Base-by-base conservation (phyloP, 1,140 invertebrate genomes). In the Pogonomyrmex barbatus region DNA sequence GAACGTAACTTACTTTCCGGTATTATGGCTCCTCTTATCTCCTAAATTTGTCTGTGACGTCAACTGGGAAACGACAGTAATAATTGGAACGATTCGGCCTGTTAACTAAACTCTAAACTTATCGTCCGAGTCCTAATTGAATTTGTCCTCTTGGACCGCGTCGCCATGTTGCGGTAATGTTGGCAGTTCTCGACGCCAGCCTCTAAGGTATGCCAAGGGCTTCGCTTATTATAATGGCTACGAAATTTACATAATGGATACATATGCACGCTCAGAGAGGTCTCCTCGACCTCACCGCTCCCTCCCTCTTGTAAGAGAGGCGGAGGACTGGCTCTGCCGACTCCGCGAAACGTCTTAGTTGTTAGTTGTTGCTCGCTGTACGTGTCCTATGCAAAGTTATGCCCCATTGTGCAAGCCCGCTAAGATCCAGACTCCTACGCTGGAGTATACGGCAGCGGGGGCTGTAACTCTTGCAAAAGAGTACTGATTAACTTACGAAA, bases 171-270 rank as follows among this genome's bases (percentile, higher is more conserved):
- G 92, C 78, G 88, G 90, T 93, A 93, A 94, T 94, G 92, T 93
- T 92, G 92, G 87, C 92, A 93, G 92, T 93, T 93, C 92, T 92
- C 92, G 89, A 92, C 91, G 88, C 36, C 50, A 89, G 91, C 89
- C 85, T 87, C 89, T 75, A 87, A 92, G 92, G 92, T 91, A 93
- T 78, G 89, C 90, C 91, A 85, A 93, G 93, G 88, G 90, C 91
- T 94, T 93, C 93, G 93, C 94, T 94, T 94, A 94, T 94, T 94
- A 94, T 94, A 94, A 94, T 94, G 92, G 93, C 91, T 91, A 92
- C 90, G 90, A 93, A 94, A 94, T 94, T 94, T 94, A 92, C 94
- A 94, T 94, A 94, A 94, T 94, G 92, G 93, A 94, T 94, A 94
- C 93, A 94, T 94, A 94, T 94, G 94, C 93, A 93, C 92, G 91